Evolutionary conservation across 1,140 invertebrate species (phyloP), one percentile per base, ranked within the genome.

Genomic region (Sycophaga agraensis): DNA sequence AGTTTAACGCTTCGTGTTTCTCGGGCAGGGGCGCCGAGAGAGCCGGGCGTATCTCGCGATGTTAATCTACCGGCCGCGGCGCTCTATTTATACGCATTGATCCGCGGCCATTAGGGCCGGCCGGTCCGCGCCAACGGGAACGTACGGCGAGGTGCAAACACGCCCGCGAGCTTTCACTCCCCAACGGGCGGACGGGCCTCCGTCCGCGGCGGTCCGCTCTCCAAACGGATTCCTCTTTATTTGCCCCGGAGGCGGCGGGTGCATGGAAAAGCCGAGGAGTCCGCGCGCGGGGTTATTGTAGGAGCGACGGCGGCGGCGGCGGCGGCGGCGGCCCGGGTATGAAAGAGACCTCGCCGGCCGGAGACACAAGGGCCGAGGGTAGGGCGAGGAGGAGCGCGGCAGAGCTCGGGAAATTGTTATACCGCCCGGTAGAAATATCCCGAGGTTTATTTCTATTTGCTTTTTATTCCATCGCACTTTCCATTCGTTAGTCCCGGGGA

Each of bases 381-480:
- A 50, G 60, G 19, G 51, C 49, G 53, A 51, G 50, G 60, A 51
- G 49, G 48, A 48, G 57, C 42, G 28, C 40, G 24, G n/a, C 39
- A n/a, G 53, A 11, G 28, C 4, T 31, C 28, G 28, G 28, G 11
- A 31, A 11, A 31, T 31, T 11, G 28, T 6, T 65, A 66, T 59
- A 60, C 57, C 42, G n/a, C 6, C 7, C n/a, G 56, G 54, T 40
- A 37, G 28, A 63, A 66, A 65, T 66, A 66, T 19, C 34, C 43
- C 48, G 39, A 57, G 31, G 45, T 58, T 42, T 55, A 49, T 57
- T 66, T 69, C 68, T 63, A 69, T 62, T 37, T 43, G 64, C 59
- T 66, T 67, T 66, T 67, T 67, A 69, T 67, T 65, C 63, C 66
- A 75, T 73, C 67, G 67, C 72, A 66, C 67, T 71, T 63, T 64